Base-by-base conservation (phyloP, 2,797 vertebrate species). In the Diplodus puntazzo region DNA sequence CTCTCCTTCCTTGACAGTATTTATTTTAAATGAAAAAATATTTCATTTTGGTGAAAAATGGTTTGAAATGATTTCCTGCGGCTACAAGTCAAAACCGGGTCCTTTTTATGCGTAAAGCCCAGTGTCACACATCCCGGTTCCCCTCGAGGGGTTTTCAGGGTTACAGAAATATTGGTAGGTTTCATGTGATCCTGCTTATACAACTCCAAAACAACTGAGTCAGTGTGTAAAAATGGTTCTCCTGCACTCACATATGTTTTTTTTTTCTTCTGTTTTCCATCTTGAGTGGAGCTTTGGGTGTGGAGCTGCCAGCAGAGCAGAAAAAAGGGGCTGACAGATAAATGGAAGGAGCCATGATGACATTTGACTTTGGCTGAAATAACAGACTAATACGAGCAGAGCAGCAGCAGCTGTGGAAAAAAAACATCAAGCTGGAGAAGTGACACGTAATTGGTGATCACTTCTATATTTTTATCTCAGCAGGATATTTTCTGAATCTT, bases 391-490 rank as follows among this genome's bases (percentile, higher is more conserved):
- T 50, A 21, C 13, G 27, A 76, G 52, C 48, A 23, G 12, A 49
- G 27, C 9, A 21, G 39, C 45, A 23, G 25, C 21, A 58, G 20
- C 18, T 73, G 34, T 48, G 45, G n/a, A 21, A 61, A 69, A 52
- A 48, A 0, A 48, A 0, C 11, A 30, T 46, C 2, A n/a, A 11
- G 52, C 75, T 11, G 39, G 49, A 62, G 39, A 52, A 17, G 13
- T 57, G 54, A 53, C 25, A 18, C 1, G 3, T 71, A 65, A 59
- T 69, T 48, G 23, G 20, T 20, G 2, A 52, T 17, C 30, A 21
- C 58, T 9, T 30, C 39, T 49, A 20, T 50, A 73, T 57, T 70
- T 76, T 70, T 30, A 65, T 74, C 65, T 34, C 18, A 48, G 49
- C 13, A 12, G 48, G 67, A 1, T 7, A n/a, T 48, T 69, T 59